Base-by-base conservation (phyloP, 2,888 invertebrate genomes). In the Helleia helle region DNA sequence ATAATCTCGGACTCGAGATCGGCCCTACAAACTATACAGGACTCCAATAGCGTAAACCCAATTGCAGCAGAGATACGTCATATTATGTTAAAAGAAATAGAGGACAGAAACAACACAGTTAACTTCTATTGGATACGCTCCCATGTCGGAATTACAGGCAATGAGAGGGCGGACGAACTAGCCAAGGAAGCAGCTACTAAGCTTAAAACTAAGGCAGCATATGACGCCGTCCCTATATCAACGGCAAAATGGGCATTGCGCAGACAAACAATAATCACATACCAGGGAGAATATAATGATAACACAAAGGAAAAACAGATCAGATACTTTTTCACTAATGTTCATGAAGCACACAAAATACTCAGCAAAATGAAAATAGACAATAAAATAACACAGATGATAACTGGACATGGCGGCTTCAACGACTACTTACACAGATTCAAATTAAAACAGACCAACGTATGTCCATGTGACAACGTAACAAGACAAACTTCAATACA, bases 1-100 rank as follows among this genome's bases (percentile, higher is more conserved):
- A 28, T 43, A 3, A 8, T 22, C 3, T 37, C 37, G 14, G 40
- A 44, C 28, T 40, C 43, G 2, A 24, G 37, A 8, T 22, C 31
- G 1, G 43, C 43, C 4, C 40, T 43, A 1, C 22, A 38, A 4
- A 14, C 14, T 1, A 1, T 42, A 1, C 4, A 4, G 1, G 24
- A 29, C 7, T 4, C 17, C 1, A 17, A 24, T 14, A 18, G 15
- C 7, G 11, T 28, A 1, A 29, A 43, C 8, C 36, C 43, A 3
- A 17, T 36, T 8, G 36, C 34, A 11, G 34, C 9, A 6, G 18
- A 34, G 3, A 34, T 18, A 4, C 7, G 11, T n/a, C n/a, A n/a
- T n/a, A 1, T 1, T 4, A 18, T 3, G 3, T 4, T 34, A 2
- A n/a, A 11, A 2, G 18, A 17, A 1, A 7, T 5, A 4, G 22